Base-by-base conservation (phyloP, 2,797 vertebrate species). In the Nyctibius grandis region DNA sequence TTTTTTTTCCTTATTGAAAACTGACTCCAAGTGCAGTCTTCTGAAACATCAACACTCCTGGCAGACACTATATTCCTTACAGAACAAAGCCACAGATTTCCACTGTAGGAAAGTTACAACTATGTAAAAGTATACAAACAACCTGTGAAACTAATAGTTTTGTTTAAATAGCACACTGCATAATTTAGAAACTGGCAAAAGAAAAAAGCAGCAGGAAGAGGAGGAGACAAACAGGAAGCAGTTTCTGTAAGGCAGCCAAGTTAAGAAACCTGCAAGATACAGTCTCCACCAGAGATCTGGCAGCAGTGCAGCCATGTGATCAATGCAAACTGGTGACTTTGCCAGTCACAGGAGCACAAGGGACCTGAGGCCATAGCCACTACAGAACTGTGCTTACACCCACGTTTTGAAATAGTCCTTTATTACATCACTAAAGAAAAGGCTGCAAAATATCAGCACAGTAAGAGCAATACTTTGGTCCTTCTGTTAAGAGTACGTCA, bases 191-290 rank as follows among this genome's bases (percentile, higher is more conserved):
- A 79, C 54, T 68, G 51, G 59, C 67, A 73, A 29, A 8, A 93
- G 68, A 79, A 88, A 85, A 92, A 70, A 68, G 44, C 5, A 93
- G 70, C 60, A 93, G 92, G 85, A 95, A 79, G 64, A 93, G 65
- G 86, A 89, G 61, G 15, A 91, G 93, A 95, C 88, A 88, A 94
- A 92, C 85, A 88, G 89, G 93, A 96, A 91, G 77, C 51, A 83
- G 65, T 29, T 61, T 48, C 63, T 88, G 91, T 65, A 88, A 79
- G 70, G 76, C 73, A 87, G 90, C 76, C 91, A 92, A 93, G 73
- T 53, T 59, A 65, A 83, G 72, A 85, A 72, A 64, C 69, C 83
- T 68, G 36, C 53, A 61, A 45, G 69, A 67, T 26, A 25, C 40
- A 68, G 22, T 0, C 7, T 16, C 63, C 4, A 22, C 21, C 44